A percentile compares a stretch with the other conserved stretches of the same genome.
These are phyloP conservation scores for Hermodice carunculata DNA, from an alignment of 2,888 invertebrate species.

Conservation along the genomic window DNA sequence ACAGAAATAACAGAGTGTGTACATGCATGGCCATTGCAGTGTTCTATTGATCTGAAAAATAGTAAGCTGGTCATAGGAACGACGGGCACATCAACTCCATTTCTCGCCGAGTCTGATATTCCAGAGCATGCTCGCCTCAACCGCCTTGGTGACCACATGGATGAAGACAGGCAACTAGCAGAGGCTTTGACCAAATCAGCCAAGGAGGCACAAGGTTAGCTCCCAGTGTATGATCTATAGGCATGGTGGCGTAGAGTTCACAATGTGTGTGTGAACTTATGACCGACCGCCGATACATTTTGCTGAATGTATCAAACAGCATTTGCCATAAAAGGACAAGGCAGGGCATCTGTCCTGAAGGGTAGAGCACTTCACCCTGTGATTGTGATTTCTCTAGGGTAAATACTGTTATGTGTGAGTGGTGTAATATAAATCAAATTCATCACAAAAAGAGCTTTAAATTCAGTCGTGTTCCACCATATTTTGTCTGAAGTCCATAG, in stretches of 20 bases:
- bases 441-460: no score
- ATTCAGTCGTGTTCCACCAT: no score
- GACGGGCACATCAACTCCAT: slow-evolving; percentile 90
- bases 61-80: slow-evolving; percentile 94
- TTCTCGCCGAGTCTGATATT: slow-evolving; percentile 84
- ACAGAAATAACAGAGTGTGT: no score
- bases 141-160: slow-evolving; percentile 28
- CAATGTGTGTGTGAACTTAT: no score
- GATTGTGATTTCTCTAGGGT: not conserved
- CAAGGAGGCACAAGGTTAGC: slow-evolving; percentile 46
- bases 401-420: no score
- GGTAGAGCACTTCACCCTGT: slow-evolving; percentile 72
- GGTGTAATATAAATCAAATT: no score
- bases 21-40: no score
- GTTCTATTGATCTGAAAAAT: slow-evolving; percentile 90
- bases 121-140: slow-evolving; percentile 86
- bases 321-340: not conserved
- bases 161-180: slow-evolving; percentile 63
- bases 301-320: no score
- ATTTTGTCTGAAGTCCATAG: no score
- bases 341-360: not conserved
- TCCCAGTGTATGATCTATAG: not conserved
- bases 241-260: not conserved
- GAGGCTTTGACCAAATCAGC: slow-evolving; percentile 65
- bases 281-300: no score